Evolutionary conservation across 2,888 invertebrate genomes (phyloP).

Genomic region (Rhimphoctona megacephalus): DNA sequence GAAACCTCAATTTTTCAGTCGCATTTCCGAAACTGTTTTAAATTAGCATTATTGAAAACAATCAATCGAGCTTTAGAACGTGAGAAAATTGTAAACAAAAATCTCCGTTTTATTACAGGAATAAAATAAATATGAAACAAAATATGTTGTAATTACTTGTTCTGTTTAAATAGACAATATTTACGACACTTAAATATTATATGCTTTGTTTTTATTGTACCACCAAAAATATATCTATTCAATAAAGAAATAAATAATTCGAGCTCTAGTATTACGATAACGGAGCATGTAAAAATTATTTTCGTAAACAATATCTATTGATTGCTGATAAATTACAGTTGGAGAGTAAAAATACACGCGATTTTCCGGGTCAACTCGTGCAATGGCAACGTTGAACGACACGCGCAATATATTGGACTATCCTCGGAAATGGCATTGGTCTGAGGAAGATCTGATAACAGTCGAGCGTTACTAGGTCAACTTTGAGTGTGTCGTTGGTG

Average conservation of each 20-base stretch:
- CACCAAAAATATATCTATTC: not conserved
- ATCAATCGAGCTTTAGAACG: not conserved
- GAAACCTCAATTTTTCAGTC: conserved; percentile 1
- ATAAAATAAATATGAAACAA: not conserved
- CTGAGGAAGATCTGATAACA: conserved; percentile 53
- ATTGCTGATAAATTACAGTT: conserved; percentile 15
- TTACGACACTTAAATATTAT: too few relatives aligned
- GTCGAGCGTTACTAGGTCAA: conserved; percentile 53
- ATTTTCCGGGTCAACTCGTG: conserved; percentile 52
- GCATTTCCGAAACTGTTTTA: not conserved
- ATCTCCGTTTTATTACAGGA: not conserved
- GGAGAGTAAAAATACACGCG: conserved; percentile 34
- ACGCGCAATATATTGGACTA: conserved; percentile 50
- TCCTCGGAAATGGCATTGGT: conserved; percentile 62
- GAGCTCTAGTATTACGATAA: not conserved
- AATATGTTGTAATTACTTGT: not conserved
- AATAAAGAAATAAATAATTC: not conserved
- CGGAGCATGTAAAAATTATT: not conserved
- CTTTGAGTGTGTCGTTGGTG: conserved; percentile 16
- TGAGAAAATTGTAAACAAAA: not conserved
- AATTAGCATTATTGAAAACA: not conserved
- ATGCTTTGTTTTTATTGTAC: too few relatives aligned
- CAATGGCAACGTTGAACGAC: conserved; percentile 41
- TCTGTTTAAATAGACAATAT: not conserved
- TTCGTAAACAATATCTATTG: conserved; percentile 7